A percentile compares a stretch with the other conserved stretches of the same genome.
These are phyloP conservation scores for Sesia bembeciformis DNA, from an alignment of 2,888 invertebrate genomes.

Conservation along the genomic window DNA sequence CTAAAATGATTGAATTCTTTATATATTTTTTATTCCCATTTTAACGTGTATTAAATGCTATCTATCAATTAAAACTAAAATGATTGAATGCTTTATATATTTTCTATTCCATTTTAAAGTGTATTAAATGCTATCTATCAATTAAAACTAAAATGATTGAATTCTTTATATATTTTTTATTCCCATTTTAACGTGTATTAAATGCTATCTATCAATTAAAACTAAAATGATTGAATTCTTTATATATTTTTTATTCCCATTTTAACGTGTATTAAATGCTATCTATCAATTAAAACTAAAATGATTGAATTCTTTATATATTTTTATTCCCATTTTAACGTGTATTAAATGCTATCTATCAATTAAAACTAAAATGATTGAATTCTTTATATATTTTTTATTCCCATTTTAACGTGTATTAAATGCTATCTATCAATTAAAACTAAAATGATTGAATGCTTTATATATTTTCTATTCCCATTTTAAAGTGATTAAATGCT, in stretches of 20 bases:
- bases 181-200: too few species aligned
- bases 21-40: too few species aligned
- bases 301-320: not conserved
- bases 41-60: conserved; percentile 8
- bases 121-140: conserved; percentile 8
- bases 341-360: conserved; percentile 8
- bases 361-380: conserved; percentile 1
- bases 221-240: not conserved
- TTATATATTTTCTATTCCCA: too few species aligned
- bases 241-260: too few species aligned
- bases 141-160: conserved; percentile 1
- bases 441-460: not conserved
- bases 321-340: too few species aligned
- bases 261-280: conserved; percentile 8
- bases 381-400: too few species aligned
- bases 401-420: too few species aligned
- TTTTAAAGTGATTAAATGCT: conserved; percentile 12
- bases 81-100: not conserved
- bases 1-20: not conserved
- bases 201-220: conserved; percentile 1
- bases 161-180: too few species aligned
- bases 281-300: conserved; percentile 2
- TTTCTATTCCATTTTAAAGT: too few species aligned
- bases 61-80: conserved; percentile 2
- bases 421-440: conserved; percentile 1